Conservation (phyloP, 53 echinoderm and acorn worm species). For the Pentamera pediparva region DNA sequence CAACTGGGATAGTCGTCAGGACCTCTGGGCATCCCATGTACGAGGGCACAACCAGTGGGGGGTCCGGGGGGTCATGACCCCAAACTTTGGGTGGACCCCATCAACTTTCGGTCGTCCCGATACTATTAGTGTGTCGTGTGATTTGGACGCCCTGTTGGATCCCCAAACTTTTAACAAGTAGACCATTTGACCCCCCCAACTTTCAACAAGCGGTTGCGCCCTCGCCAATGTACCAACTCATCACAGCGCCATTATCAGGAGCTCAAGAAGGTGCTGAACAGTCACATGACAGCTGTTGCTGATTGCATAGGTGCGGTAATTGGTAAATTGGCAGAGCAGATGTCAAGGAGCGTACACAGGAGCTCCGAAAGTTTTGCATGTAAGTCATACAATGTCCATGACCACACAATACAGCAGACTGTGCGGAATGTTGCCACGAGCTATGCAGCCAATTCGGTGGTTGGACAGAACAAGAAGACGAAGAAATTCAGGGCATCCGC, state of each 20-base stretch:
- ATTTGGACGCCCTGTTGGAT: too few relatives aligned
- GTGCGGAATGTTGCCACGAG: neutral
- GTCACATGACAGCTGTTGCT: constrained; percentile 7
- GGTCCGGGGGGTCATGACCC: too few relatives aligned
- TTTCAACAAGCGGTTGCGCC: too few relatives aligned
- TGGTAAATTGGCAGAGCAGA: neutral
- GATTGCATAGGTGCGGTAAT: neutral
- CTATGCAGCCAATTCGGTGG: neutral
- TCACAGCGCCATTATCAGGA: constrained; percentile 8
- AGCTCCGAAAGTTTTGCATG: neutral
- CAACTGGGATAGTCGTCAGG: neutral
- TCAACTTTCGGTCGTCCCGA: too few relatives aligned
- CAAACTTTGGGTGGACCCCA: too few relatives aligned
- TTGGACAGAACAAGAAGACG: neutral
- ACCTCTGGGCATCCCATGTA: neutral
- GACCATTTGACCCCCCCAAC: too few relatives aligned
- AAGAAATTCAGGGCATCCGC: neutral
- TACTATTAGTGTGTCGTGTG: too few relatives aligned
- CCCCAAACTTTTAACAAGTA: too few relatives aligned
- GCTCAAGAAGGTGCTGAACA: constrained; percentile 11
- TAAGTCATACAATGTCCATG: constrained; percentile 11
- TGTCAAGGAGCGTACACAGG: neutral
- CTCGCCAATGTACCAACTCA: too few relatives aligned
- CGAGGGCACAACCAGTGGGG: too few relatives aligned
- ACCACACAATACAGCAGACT: neutral